Conservation (phyloP, 2,797 vertebrate genomes). For the Crax fasciolata region DNA sequence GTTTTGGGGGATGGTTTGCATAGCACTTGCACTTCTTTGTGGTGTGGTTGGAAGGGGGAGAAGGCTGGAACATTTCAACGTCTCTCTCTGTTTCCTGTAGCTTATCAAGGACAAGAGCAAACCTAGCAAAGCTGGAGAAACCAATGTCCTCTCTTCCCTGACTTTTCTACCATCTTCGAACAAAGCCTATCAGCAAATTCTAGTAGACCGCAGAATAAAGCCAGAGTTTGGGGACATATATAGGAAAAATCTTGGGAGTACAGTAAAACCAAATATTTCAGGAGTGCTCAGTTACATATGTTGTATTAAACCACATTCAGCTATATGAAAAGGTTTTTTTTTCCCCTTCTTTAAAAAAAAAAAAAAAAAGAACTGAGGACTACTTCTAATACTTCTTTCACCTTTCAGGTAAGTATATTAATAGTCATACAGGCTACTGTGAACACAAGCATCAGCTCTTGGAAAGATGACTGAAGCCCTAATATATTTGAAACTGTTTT, state of each 20-base stretch:
- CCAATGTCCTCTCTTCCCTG: neutral
- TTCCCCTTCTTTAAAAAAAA: neutral
- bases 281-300: neutral
- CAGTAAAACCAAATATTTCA: conserved; percentile 11
- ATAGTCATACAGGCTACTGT: conserved; percentile 4
- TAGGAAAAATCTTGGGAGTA: conserved; percentile 30
- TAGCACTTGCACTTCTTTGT: neutral
- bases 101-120: neutral
- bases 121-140: neutral
- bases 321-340: neutral
- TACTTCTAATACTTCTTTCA: conserved; percentile 20
- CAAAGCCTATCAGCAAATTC: neutral
- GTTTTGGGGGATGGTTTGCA: neutral
- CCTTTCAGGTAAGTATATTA: conserved; percentile 45
- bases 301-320: neutral
- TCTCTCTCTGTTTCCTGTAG: neutral
- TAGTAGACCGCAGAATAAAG: neutral
- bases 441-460: conserved; percentile 31
- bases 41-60: neutral
- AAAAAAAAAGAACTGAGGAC: neutral
- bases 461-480: conserved; percentile 56
- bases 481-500: conserved; percentile 72
- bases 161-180: neutral
- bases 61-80: conserved; percentile 35
- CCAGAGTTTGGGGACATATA: neutral